Percentiles rank a stretch among this genome's conserved stretches.
phyloP scores from a whole-genome alignment of 2,797 vertebrate genomes.

The Pseudomugil tenellus region DNA sequence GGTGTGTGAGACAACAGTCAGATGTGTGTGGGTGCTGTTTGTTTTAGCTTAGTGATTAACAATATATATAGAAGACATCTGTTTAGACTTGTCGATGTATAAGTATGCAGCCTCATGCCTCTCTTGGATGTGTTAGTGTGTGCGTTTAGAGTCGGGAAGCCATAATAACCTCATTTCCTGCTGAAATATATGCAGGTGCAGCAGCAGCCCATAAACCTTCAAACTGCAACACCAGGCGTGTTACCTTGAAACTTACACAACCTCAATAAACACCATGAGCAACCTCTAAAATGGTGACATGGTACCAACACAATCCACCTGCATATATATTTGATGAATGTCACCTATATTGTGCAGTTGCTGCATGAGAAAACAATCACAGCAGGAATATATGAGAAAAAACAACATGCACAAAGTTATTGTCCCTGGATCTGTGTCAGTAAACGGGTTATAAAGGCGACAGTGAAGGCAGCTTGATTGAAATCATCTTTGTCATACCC shows the following conservation, averaged over 20 bases:
- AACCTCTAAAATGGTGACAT: neutral
- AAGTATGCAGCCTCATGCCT: slow-evolving; percentile 60
- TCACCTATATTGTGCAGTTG: neutral
- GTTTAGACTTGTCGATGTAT: slow-evolving; percentile 52
- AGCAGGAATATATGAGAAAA: no score
- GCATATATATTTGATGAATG: neutral
- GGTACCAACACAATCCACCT: slow-evolving; percentile 4
- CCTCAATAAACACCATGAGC: slow-evolving; percentile 3
- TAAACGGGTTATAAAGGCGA: slow-evolving; percentile 43
- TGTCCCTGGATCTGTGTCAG: slow-evolving; percentile 18
- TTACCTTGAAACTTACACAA: slow-evolving; percentile 38
- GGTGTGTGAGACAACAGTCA: neutral
- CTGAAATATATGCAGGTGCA: slow-evolving; percentile 61
- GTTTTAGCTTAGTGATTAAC: slow-evolving; percentile 57
- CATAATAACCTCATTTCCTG: slow-evolving; percentile 68
- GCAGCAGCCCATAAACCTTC: slow-evolving; percentile 60
- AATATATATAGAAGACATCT: slow-evolving; percentile 57
- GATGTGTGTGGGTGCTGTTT: slow-evolving; percentile 28
- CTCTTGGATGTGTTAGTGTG: slow-evolving; percentile 27
- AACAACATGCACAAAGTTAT: neutral
- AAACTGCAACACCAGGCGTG: slow-evolving; percentile 39
- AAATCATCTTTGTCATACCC: slow-evolving; percentile 23
- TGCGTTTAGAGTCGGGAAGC: slow-evolving; percentile 31
- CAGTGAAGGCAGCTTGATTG: slow-evolving; percentile 38
- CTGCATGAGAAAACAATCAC: neutral